Base-by-base conservation (phyloP, 2,113 vertebrate species). In the Channa maculata region DNA sequence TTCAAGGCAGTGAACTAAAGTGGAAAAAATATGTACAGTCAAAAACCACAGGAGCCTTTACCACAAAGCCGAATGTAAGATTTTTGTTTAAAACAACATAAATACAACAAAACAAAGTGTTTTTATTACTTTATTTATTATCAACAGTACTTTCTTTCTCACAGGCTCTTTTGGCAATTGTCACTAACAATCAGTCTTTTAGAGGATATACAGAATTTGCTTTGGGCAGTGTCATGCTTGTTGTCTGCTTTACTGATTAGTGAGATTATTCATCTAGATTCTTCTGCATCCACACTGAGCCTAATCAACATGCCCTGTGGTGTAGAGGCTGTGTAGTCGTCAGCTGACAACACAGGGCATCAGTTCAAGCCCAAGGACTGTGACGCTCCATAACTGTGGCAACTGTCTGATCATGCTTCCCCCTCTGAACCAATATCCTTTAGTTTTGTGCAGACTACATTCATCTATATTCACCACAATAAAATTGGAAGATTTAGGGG, bases 391-490 rank as follows among this genome's bases (percentile, higher is more conserved):
- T 62, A 57, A 71, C 65, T 72, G 6, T 48, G 57, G 59, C 54
- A 75, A 15, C 68, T 36, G 5, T 48, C 65, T 52, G 59, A 83
- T 58, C 65, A 6, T 44, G 36, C 63, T 44, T 44, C 38, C 49
- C 33, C 37, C 46, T 48, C 51, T 45, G 55, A 15, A 69, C 71
- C 66, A 11, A 45, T 45, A 11, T 72, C 72, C 46, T 83, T 33
- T 64, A 83, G 69, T 36, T 46, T 64, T 44, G 76, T 46, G 37
- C 49, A 51, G 60, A 70, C 78, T 39, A 48, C 61, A 38, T 90
- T 89, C 86, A 92, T 92, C 88, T 87, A 85, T 84, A 91, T 92
- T 90, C 88, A 86, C 72, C 75, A 54, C 88, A 52, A 84, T 74
- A 88, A 79, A 82, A 92, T 87, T 61, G 83, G 71, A 68, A 87